phyloP scores from a whole-genome alignment of 2,888 invertebrate species.

The Calameuta pallipes region DNA sequence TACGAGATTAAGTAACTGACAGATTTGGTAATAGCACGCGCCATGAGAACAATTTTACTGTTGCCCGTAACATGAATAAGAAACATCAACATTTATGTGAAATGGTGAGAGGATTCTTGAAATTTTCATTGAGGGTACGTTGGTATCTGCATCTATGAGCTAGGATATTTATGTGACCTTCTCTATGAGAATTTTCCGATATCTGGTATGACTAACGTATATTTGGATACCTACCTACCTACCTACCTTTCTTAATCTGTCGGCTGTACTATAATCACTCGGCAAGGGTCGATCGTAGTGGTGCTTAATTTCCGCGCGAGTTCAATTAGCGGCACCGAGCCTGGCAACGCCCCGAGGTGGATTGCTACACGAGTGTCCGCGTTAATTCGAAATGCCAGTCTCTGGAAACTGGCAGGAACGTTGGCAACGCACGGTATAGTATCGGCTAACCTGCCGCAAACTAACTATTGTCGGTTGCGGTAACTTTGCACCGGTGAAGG shows the following conservation, averaged over 20 bases:
- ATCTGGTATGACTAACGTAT: not conserved
- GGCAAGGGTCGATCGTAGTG: not conserved
- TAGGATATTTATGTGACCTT: not conserved
- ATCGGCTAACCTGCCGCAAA: conserved; percentile 37
- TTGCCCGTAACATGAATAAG: too few relatives aligned
- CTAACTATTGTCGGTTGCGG: conserved; percentile 53
- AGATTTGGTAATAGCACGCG: not conserved
- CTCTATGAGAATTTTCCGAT: not conserved
- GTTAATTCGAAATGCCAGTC: not conserved
- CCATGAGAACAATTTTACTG: too few relatives aligned
- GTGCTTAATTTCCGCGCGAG: not conserved
- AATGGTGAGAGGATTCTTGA: not conserved
- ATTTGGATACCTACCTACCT: not conserved
- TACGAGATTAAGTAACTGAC: not conserved
- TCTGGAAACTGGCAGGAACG: not conserved
- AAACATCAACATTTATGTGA: too few relatives aligned
- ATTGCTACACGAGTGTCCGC: not conserved
- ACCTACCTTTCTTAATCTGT: not conserved
- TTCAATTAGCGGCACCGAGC: not conserved
- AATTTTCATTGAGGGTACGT: not conserved
- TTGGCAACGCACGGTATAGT: not conserved
- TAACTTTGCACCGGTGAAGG: conserved; percentile 38
- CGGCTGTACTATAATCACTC: not conserved
- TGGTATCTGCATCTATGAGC: not conserved
- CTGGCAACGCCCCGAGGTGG: not conserved